phyloP scores from a whole-genome alignment of 2,797 vertebrate genomes.

The Chaetophractus vellerosus region DNA sequence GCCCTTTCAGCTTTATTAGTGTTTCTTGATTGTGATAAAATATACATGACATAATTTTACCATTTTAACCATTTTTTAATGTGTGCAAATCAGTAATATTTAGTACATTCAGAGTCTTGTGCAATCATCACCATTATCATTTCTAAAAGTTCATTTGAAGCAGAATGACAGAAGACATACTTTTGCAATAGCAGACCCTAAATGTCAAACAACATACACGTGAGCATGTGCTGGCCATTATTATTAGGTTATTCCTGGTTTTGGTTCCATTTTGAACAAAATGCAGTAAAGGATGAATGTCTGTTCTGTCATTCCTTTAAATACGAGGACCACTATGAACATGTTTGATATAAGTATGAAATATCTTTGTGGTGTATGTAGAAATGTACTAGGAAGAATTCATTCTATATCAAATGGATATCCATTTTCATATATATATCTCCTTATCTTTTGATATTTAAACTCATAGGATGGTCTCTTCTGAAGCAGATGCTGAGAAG shows the following conservation, averaged over 20 bases:
- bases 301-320: neutral
- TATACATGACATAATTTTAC: neutral
- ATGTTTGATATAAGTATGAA: neutral
- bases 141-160: neutral
- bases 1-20: neutral
- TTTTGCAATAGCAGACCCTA: neutral
- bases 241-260: neutral
- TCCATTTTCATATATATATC: accelerated
- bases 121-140: neutral
- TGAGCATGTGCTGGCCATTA: neutral
- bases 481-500: neutral
- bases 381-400: neutral
- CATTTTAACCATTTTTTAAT: neutral
- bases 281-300: neutral
- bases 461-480: neutral
- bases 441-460: neutral
- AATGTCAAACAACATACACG: neutral
- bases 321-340: neutral
- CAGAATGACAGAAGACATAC: neutral
- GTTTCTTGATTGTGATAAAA: neutral
- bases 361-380: neutral
- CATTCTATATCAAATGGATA: neutral
- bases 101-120: neutral
- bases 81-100: neutral
- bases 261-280: neutral